Evolutionary conservation across 2,888 invertebrate genomes (phyloP), one percentile per base, ranked within the genome.

Genomic region (Ophioninae sp.): DNA sequence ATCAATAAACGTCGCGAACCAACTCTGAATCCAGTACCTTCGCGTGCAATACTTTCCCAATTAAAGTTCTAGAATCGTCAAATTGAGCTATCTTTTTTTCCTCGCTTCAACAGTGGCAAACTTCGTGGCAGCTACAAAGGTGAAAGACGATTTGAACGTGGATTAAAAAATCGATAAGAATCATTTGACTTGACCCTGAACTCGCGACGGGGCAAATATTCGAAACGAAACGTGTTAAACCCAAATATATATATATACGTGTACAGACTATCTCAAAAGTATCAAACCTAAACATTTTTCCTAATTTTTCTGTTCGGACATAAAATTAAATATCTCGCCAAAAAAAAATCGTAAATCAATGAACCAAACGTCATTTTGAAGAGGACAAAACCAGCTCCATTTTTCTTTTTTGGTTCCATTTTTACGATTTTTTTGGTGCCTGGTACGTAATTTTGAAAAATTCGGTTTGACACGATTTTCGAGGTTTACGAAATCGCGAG

Each of bases 221-320:
- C 64, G 37, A 37, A 64, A 75, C 23, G 41, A 65, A 65, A 75
- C 23, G 37, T 56, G 44, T 10, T 56, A 64, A 64, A 74, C 23
- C 56, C 51, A 6, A 17, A 51, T 51, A 51, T 51, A 51, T 51
- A 51, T 44, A 44, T 44, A 51, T 51, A 17, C 17, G 17, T 51
- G 13, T 51, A 51, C 30, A 30, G 30, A 2, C 30, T 30, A 30
- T 1, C 30, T 30, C 30, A 30, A 30, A 30, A 30, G 30, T 30
- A 30, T 30, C 1, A 30, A 1, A 2, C 30, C 30, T 30, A 30
- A 30, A 30, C 2, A 30, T 30, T 30, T 30, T 30, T 30, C 30
- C 30, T 30, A 30, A 30, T 30, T 2, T 30, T 30, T 30, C 30
- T 30, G 30, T 30, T 3, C 30, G 30, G 30, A 30, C 30, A 30